Percentiles rank a stretch among this genome's conserved stretches.
These are phyloP conservation scores for Dioctria rufipes DNA, from an alignment of 2,888 invertebrate genomes.

Conservation along the genomic window DNA sequence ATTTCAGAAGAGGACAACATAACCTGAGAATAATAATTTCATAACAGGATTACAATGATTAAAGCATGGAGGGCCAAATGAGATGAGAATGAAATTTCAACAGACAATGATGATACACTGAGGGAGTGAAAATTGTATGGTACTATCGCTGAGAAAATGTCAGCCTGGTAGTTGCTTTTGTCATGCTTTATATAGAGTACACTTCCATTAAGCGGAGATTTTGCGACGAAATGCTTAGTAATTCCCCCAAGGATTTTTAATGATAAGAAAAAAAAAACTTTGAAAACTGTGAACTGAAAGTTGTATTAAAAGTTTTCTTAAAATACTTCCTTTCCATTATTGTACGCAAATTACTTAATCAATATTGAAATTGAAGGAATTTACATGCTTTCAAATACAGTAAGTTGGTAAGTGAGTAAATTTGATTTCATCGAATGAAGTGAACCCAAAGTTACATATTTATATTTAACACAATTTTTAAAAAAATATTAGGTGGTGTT, in stretches of 20 bases:
- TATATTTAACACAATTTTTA: not conserved
- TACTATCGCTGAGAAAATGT: conserved; percentile 30
- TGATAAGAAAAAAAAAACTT: conserved; percentile 5
- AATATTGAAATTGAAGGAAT: not conserved
- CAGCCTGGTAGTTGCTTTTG: conserved; percentile 20
- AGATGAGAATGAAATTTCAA: conserved; percentile 52
- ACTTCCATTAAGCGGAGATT: not conserved
- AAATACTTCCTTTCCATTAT: conserved; percentile 10
- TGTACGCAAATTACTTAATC: conserved; percentile 22
- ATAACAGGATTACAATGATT: conserved; percentile 52
- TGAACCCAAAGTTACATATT: no score
- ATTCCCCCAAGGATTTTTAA: conserved; percentile 10
- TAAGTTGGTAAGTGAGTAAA: not conserved
- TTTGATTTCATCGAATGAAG: not conserved
- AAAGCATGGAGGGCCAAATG: conserved; percentile 38
- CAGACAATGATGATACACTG: conserved; percentile 41
- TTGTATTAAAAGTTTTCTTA: conserved; percentile 21
- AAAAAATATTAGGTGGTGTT: no score
- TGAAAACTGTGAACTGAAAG: not conserved
- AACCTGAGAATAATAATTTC: conserved; percentile 52
- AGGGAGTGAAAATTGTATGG: conserved; percentile 5
- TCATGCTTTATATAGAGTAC: conserved; percentile 11
- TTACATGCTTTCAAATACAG: not conserved
- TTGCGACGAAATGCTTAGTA: not conserved
- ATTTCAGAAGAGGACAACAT: conserved; percentile 47